Evolutionary conservation across 2,888 invertebrate genomes (phyloP).

Genomic region (Tenthredo mesomela): DNA sequence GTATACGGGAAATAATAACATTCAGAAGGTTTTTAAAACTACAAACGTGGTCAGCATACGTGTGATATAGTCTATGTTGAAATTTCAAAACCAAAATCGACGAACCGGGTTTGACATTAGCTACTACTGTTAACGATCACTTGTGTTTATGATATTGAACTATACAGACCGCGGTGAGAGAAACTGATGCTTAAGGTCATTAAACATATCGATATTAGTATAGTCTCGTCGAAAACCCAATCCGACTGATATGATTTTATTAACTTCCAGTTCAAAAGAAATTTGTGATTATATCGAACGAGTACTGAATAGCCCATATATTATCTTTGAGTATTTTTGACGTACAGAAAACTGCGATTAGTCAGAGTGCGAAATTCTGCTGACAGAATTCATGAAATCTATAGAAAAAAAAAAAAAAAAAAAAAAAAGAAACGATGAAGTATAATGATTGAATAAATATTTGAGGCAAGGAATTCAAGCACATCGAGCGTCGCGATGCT

Average conservation of each 20-base stretch:
- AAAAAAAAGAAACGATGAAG: neutral
- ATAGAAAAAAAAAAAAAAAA: neutral
- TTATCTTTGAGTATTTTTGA: neutral
- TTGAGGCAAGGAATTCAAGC: neutral
- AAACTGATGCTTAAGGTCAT: slow-evolving; percentile 13
- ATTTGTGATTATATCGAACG: neutral
- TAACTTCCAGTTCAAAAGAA: neutral
- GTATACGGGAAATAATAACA: neutral
- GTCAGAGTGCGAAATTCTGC: neutral
- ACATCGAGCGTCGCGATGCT: slow-evolving; percentile 25
- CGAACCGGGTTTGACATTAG: neutral
- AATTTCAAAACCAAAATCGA: neutral
- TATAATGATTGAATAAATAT: neutral
- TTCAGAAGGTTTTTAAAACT: neutral
- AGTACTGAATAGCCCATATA: neutral
- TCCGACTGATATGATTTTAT: neutral
- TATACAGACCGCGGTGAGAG: neutral
- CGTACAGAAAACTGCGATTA: neutral
- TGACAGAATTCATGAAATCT: neutral
- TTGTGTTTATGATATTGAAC: slow-evolving; percentile 15
- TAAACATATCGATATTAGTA: neutral
- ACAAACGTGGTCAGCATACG: neutral
- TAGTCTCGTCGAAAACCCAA: neutral
- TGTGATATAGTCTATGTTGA: neutral
- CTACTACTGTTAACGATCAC: neutral